A percentile compares a stretch with the other conserved stretches of the same genome.
Conservation (phyloP, 2,888 invertebrate species). For the Dasysyrphus tricinctus region DNA sequence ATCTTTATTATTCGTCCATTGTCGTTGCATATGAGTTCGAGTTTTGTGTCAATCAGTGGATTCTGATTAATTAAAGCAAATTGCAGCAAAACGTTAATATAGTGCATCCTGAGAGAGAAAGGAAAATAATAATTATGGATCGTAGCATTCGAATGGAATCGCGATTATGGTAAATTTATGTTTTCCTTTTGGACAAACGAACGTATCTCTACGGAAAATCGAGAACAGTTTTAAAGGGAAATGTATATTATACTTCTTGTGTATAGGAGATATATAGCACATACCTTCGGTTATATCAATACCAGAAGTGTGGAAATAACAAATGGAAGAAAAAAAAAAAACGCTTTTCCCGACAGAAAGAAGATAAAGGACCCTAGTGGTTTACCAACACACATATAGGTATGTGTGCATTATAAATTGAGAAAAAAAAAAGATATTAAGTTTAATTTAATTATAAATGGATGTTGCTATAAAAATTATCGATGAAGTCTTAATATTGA, state of each 20-base stretch:
- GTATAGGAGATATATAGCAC: not conserved
- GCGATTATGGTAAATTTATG: constrained; percentile 66
- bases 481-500: not conserved
- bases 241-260: not conserved
- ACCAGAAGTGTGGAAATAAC: not conserved
- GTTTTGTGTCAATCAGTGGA: constrained; percentile 69
- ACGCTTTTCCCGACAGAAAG: not conserved
- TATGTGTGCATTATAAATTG: constrained; percentile 4
- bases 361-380: constrained; percentile 15
- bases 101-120: constrained; percentile 59
- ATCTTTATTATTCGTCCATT: constrained; percentile 43
- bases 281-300: not conserved
- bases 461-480: constrained; percentile 30
- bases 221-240: constrained; percentile 15
- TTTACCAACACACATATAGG: constrained; percentile 6
- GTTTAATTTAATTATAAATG: constrained; percentile 63
- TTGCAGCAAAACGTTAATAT: constrained; percentile 66
- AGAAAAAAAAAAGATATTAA: constrained; percentile 37
- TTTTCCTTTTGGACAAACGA: constrained; percentile 57
- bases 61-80: constrained; percentile 70
- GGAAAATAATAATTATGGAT: constrained; percentile 61
- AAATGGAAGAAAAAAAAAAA: constrained; percentile 6
- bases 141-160: constrained; percentile 56
- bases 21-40: constrained; percentile 46
- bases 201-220: constrained; percentile 5